A percentile compares a stretch with the other conserved stretches of the same genome.
phyloP scores from a whole-genome alignment of 2,888 invertebrate species.

The Drosophila neotestacea region DNA sequence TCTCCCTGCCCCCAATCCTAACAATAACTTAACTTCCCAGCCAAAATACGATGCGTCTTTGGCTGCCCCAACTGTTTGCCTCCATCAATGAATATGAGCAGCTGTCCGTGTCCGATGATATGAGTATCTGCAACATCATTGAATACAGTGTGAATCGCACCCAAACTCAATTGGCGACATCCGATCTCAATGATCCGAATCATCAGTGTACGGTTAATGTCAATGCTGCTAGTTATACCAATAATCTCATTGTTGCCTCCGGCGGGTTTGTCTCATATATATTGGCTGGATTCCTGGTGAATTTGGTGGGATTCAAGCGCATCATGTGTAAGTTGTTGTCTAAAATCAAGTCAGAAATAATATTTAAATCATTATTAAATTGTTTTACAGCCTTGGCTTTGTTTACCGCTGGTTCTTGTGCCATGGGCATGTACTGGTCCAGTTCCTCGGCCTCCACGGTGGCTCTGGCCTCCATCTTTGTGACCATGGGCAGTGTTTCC shows the following conservation, averaged over 20 bases:
- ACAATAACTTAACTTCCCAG: constrained; percentile 83
- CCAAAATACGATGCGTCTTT: constrained; percentile 92
- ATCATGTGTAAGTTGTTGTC: constrained; percentile 85
- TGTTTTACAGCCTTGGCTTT: constrained; percentile 81
- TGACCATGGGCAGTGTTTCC: constrained; percentile 82
- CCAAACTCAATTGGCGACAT: constrained; percentile 39
- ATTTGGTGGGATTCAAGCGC: constrained; percentile 86
- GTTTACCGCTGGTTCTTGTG: constrained; percentile 85
- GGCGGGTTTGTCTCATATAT: constrained; percentile 88
- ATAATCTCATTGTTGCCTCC: constrained; percentile 88
- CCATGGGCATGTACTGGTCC: constrained; percentile 87
- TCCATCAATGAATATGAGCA: constrained; percentile 87
- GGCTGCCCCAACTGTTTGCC: constrained; percentile 94
- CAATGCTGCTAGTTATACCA: constrained; percentile 88
- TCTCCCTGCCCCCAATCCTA: background rate
- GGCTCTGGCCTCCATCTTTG: constrained; percentile 86
- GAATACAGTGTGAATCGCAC: constrained; percentile 80
- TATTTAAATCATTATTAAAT: background rate
- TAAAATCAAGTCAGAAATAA: background rate
- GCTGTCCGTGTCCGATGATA: constrained; percentile 52
- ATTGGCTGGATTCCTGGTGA: constrained; percentile 87
- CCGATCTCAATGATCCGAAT: constrained; percentile 11
- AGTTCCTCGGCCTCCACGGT: constrained; percentile 86
- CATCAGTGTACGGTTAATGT: constrained; percentile 73
- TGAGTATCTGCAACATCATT: constrained; percentile 75